A percentile compares a stretch with the other conserved stretches of the same genome.
phyloP scores from a whole-genome alignment of 2,113 vertebrate genomes.

The Recurvirostra avosetta region DNA sequence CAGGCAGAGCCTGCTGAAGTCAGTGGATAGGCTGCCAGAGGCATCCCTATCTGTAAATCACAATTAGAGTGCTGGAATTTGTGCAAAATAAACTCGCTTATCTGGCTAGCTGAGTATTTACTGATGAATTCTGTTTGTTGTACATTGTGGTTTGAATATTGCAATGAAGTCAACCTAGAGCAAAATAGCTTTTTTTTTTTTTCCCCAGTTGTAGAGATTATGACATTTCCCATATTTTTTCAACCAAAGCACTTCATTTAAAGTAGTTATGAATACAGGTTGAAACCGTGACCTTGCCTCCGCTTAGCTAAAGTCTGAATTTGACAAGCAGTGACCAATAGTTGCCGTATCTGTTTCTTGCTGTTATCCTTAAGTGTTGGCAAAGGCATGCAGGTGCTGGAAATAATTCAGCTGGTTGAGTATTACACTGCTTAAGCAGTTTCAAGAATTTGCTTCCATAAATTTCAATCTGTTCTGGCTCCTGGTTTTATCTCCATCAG shows the following conservation, averaged over 20 bases:
- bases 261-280: background rate
- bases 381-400: background rate
- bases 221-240: background rate
- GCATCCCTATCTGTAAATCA: background rate
- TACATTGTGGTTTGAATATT: background rate
- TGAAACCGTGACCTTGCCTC: background rate
- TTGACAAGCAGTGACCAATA: background rate
- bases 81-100: background rate
- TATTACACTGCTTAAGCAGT: background rate
- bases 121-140: background rate
- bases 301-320: background rate
- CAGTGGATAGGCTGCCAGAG: background rate
- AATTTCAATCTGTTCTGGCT: slow-evolving; percentile 17
- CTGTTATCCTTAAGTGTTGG: background rate
- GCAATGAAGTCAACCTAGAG: background rate
- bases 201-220: background rate
- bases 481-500: background rate
- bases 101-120: background rate
- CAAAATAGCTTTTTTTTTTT: background rate
- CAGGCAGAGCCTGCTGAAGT: background rate
- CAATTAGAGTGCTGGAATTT: background rate
- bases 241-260: background rate
- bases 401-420: background rate
- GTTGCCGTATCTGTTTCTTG: background rate
- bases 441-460: slow-evolving; percentile 11